Base-by-base conservation (phyloP, 1,140 invertebrate genomes). In the Philopotamus ludificatus region DNA sequence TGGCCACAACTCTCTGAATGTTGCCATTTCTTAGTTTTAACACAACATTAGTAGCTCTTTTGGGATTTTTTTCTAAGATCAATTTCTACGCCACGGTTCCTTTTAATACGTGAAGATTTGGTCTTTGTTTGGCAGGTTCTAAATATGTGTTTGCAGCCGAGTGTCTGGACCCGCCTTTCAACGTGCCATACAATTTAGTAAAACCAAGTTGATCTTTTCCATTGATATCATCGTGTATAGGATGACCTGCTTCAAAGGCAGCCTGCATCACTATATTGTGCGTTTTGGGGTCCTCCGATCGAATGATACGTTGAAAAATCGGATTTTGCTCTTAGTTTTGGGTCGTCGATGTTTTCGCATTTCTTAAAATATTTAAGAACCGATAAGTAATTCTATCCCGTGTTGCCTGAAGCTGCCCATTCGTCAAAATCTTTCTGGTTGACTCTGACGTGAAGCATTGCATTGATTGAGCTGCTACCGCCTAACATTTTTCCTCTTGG, bases 221-320 rank as follows among this genome's bases (percentile, higher is more conserved):
- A 70, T 85, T 84, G 20, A 82, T 68, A 70, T 86, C 85, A 1
- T 81, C 79, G 4, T 76, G 75, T 42, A 75, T 51, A 20, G 8
- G 49, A 22, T 81, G 78, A 83, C 86, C 87, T 0, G 84, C 82
- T 22, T 21, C 16, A 21, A 22, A 22, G 3, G 7, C 18, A 7
- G 20, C 20, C 7, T 20, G 25, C 50, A n/a, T n/a, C 3, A 53
- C 15, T 20, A 53, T 53, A 8, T 53, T 53, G 87, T 0, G 93
- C 88, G 0, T 89, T 90, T 7, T 92, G 72, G 67, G 90, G 89
- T 0, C 92, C 92, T 0, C 86, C 87, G 0, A 81, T 84, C 2
- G 78, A 74, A 70, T 93, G 91, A 68, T 92, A 92, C 0, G 70
- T 55, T 28, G 21, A 63, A 16, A 72, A 64, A 28, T 71, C 25